Percentiles rank a stretch among this genome's conserved stretches.
These are phyloP conservation scores for Nothura maculosa DNA, from an alignment of 2,797 vertebrate genomes.

Conservation along the genomic window DNA sequence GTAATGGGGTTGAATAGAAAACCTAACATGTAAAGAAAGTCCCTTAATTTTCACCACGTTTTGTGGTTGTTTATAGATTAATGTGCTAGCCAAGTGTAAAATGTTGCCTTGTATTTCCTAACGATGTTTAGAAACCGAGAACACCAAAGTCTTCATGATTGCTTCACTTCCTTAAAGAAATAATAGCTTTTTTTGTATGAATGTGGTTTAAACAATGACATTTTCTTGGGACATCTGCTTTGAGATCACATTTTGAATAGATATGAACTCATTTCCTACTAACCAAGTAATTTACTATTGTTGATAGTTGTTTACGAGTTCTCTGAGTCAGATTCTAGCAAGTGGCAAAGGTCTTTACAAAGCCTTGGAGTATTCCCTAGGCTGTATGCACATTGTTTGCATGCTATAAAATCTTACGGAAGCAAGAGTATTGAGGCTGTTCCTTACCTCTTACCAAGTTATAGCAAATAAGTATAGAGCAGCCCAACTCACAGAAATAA, in stretches of 20 bases:
- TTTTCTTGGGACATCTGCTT: conserved; percentile 91
- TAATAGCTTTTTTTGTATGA: conserved; percentile 88
- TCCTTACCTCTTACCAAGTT: conserved; percentile 70
- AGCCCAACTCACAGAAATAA: conserved; percentile 49
- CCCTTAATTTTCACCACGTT: conserved; percentile 68
- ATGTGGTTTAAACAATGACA: conserved; percentile 88
- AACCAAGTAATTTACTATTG: conserved; percentile 86
- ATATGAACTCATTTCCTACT: conserved; percentile 90
- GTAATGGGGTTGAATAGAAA: conserved; percentile 59
- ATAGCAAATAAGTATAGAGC: conserved; percentile 1
- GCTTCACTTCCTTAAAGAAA: conserved; percentile 97
- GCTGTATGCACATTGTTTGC: conserved; percentile 72
- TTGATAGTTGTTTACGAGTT: conserved; percentile 88
- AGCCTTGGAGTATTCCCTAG: conserved; percentile 78
- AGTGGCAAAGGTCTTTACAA: conserved; percentile 84
- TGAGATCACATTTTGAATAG: conserved; percentile 88
- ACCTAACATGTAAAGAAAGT: conserved; percentile 19
- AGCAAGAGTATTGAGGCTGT: conserved; percentile 69
- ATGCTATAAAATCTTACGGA: conserved; percentile 76
- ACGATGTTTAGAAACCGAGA: conserved; percentile 75
- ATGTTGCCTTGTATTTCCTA: conserved; percentile 66
- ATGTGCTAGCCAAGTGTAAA: conserved; percentile 55
- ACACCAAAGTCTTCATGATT: conserved; percentile 85
- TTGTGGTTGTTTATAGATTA: conserved; percentile 67
- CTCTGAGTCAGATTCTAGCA: conserved; percentile 84